Evolutionary conservation across 2,797 vertebrate species (phyloP), one percentile per base, ranked within the genome.

Genomic region (Gephyroberyx darwinii): DNA sequence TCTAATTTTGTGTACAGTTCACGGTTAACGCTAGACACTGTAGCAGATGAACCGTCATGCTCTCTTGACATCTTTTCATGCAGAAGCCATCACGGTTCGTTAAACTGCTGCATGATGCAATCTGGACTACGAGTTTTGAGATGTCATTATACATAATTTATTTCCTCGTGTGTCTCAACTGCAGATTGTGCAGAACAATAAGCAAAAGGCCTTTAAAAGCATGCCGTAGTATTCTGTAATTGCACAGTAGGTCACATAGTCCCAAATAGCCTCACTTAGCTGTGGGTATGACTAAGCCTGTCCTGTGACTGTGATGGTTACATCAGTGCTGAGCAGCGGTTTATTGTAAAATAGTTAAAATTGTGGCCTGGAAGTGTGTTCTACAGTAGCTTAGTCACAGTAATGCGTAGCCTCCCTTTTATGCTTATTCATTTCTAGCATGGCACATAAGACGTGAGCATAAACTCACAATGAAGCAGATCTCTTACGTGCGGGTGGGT

Each of bases 231-330:
- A 41, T 84, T 89, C 84, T 79, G 71, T 88, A 86, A 90, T 89
- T 90, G 78, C 75, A 81, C 86, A 84, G 78, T 81, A 82, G 87
- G 86, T 78, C 78, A 81, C 57, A 78, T 84, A 78, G 86, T 87
- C 71, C 81, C 74, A 80, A 80, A 71, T 69, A 75, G 66, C 74
- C 64, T 86, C 66, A 65, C 65, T 74, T 73, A 80, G 79, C 77
- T 59, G 22, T 47, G 56, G 71, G 71, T 84, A 86, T 89, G 84
- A 85, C 86, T 91, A 90, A 90, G 84, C 86, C 84, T 82, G 81
- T 82, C 88, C 66, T 69, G 63, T 78, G 81, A 71, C 70, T 75
- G 66, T 69, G 86, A 86, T 82, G 83, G 63, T 73, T 50, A 72
- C 31, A 33, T 83, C 84, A 85, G 10, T 60, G 65, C 68, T 48